Percentiles rank a stretch among this genome's conserved stretches.
These are phyloP conservation scores for Sardina pilchardus DNA, from an alignment of 2,113 vertebrate genomes.

Conservation along the genomic window DNA sequence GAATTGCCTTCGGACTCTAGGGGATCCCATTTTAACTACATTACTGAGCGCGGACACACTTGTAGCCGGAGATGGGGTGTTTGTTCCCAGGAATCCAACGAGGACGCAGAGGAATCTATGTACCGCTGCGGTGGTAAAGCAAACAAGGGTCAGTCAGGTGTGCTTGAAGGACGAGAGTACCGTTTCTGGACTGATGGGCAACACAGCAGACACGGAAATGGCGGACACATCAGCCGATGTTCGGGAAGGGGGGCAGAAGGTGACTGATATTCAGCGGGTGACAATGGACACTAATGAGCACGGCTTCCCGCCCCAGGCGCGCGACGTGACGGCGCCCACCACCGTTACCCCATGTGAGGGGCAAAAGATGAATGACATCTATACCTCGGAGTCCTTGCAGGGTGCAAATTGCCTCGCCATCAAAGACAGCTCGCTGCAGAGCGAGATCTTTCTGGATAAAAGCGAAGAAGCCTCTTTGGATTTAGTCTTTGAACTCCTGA, in stretches of 20 bases:
- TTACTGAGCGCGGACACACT: constrained; percentile 83
- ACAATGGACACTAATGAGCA: constrained; percentile 55
- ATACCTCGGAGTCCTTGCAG: constrained; percentile 73
- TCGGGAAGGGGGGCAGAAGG: constrained; percentile 59
- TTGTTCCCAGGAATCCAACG: constrained; percentile 79
- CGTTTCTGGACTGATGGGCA: constrained; percentile 53
- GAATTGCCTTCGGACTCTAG: constrained; percentile 83
- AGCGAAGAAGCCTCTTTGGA: constrained; percentile 96
- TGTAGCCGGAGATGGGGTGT: constrained; percentile 79
- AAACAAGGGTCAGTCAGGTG: constrained; percentile 74
- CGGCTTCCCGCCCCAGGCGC: constrained; percentile 69
- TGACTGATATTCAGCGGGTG: constrained; percentile 44
- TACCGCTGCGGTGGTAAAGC: constrained; percentile 82
- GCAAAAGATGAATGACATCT: constrained; percentile 80
- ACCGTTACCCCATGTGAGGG: constrained; percentile 73
- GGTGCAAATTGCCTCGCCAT: constrained; percentile 68
- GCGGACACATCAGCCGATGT: constrained; percentile 67
- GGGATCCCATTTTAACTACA: constrained; percentile 86
- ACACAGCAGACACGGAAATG: constrained; percentile 64
- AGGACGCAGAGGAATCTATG: constrained; percentile 74
- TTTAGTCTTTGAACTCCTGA: constrained; percentile 95
- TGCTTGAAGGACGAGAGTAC: constrained; percentile 70
- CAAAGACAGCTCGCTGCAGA: constrained; percentile 71
- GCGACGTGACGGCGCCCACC: constrained; percentile 64
- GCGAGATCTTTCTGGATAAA: constrained; percentile 93